Percentiles rank a stretch among this genome's conserved stretches.
Conservation (phyloP, 2,797 vertebrate species). For the Megalops cyprinoides region DNA sequence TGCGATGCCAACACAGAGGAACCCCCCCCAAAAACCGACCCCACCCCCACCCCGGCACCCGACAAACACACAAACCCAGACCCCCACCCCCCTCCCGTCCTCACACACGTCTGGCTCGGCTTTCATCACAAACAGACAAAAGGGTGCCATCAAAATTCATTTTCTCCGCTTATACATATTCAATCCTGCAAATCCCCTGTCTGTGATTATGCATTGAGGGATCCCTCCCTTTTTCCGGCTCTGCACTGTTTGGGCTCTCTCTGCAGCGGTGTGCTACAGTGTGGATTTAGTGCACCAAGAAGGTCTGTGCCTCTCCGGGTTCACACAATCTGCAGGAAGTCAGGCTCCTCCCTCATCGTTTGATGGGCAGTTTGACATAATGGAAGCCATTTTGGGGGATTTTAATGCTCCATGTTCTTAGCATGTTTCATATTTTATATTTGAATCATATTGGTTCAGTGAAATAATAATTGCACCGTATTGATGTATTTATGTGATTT, state of each 20-base stretch:
- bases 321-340: neutral
- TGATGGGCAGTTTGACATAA: neutral
- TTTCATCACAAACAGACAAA: neutral
- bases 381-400: conserved; percentile 1
- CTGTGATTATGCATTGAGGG: conserved; percentile 2
- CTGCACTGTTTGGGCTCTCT: neutral
- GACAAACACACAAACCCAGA: conserved; percentile 8
- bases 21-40: neutral
- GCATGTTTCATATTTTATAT: neutral
- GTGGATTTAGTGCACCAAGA: neutral
- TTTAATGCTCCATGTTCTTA: neutral
- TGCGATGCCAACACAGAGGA: conserved; percentile 21
- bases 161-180: neutral
- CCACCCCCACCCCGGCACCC: neutral
- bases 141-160: neutral
- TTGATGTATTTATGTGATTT: neutral
- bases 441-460: too few species aligned
- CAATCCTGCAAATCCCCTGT: neutral
- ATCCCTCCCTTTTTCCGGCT: neutral
- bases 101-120: neutral
- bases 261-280: neutral
- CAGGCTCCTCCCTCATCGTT: neutral
- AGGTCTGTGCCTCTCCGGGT: neutral
- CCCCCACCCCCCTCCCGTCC: conserved; percentile 15
- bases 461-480: neutral